Base-by-base conservation (phyloP, 2,797 vertebrate species). In the Prunella strophiata region DNA sequence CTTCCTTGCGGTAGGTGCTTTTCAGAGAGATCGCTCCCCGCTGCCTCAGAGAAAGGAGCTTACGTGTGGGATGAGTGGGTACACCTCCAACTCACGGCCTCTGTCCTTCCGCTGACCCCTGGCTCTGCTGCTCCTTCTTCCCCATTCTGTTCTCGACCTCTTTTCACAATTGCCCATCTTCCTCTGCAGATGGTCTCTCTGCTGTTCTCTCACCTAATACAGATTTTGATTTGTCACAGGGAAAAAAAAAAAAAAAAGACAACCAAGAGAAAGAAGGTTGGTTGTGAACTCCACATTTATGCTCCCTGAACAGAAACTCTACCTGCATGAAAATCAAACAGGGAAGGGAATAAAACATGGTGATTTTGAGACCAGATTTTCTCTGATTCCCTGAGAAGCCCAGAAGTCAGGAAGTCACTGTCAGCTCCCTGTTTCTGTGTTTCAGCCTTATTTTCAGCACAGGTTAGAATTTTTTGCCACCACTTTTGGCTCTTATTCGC, bases 321-420 rank as follows among this genome's bases (percentile, higher is more conserved):
- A 71, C 63, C 92, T 84, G 79, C 92, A 92, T 94, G 92, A 95
- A 92, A 96, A 91, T 94, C 80, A 85, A 87, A 91, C 32, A 94
- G 57, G 65, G 58, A 87, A 91, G 74, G 86, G 96, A 95, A 90
- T 96, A 95, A 94, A 93, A 89, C 90, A 89, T 54, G 47, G 63
- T 91, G 94, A 95, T 90, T 93, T 68, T 77, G 50, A 88, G 88
- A 93, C 59, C 77, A 91, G 74, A 88, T 90, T 95, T 96, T 82
- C 93, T 85, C 57, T 0, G 80, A 94, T 77, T 92, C 95, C 95
- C 94, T 87, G 63, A 93, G 94, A 96, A 93, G 85, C 88, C 76
- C 85, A 91, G 74, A 93, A 93, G 94, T 93, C 95, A 96, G 76
- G 68, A 96, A 96, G 94, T 94, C 94, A 62, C 55, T 95, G 94